Evolutionary conservation across 2,888 invertebrate genomes (phyloP), one percentile per base, ranked within the genome.

Genomic region (Rhagonycha fulva): DNA sequence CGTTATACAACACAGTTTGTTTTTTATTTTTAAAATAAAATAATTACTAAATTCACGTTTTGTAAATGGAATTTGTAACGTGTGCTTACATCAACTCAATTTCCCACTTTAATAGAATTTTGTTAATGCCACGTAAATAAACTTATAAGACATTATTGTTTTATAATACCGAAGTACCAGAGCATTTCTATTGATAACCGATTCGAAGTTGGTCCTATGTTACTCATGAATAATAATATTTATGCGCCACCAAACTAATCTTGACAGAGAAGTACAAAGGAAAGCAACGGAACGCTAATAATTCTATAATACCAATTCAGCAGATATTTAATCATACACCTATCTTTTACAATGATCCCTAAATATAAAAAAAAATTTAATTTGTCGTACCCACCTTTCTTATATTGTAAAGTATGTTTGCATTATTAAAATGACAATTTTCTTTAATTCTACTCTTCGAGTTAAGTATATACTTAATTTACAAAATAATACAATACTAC

Each of bases 281-380:
- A 62, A 71, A 19, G 67, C 75, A 75, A 32, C 68, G 63, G 63
- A 69, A 62, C 68, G 71, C 14, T 72, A 14, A 72, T 75, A 75
- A 75, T 75, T 69, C 23, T 75, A 63, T 72, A 62, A 68, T 72
- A 72, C 72, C 75, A 75, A 75, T 75, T 75, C 72, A 72, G 71
- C 69, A 71, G 68, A 75, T 75, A 47, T 47, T 47, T 47, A 47
- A 47, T 47, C n/a, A 47, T 47, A n/a, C 47, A 47, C 47, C 47
- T 47, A 47, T 47, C 47, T 47, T 47, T n/a, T 47, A 47, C 47
- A 47, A 47, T 47, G n/a, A n/a, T 47, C n/a, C 47, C n/a, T 47
- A 47, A 47, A 47, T 47, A 19, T 32, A 32, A 32, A 32, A 47
- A 47, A 47, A 47, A 47, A 5, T n/a, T 4, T 26, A 26, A 26